phyloP scores from a whole-genome alignment of 2,888 invertebrate species.

The Sinhomidia bicolor region DNA sequence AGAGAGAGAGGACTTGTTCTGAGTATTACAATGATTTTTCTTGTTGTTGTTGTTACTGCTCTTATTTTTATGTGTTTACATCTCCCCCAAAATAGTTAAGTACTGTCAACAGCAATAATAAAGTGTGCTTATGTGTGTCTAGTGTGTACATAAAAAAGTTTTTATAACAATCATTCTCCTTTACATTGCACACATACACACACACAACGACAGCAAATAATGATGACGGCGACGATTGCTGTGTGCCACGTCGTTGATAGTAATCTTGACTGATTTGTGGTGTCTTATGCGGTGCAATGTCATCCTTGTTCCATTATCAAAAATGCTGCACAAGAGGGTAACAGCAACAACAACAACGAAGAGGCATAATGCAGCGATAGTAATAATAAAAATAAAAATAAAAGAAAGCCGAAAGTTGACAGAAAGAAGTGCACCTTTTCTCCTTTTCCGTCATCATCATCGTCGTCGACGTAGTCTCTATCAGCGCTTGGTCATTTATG shows the following conservation, averaged over 20 bases:
- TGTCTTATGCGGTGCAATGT: conserved; percentile 40
- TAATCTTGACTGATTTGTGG: conserved; percentile 40
- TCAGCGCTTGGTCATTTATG: conserved; percentile 37
- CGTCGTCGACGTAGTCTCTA: too few relatives aligned
- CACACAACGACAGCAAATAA: not conserved
- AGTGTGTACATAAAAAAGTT: not conserved
- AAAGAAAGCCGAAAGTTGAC: conserved; percentile 43
- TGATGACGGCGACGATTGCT: not conserved
- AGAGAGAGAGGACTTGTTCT: not conserved
- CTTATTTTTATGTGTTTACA: conserved; percentile 15
- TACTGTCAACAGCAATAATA: not conserved
- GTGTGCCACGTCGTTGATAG: conserved; percentile 14
- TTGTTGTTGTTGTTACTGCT: conserved; percentile 3
- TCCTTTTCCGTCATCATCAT: too few relatives aligned
- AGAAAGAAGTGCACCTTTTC: conserved; percentile 46
- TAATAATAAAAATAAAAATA: not conserved
- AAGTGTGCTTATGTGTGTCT: not conserved
- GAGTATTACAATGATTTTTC: not conserved
- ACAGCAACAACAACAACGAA: not conserved
- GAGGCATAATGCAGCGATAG: not conserved
- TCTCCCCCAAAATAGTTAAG: conserved; percentile 5
- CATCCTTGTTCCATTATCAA: conserved; percentile 37
- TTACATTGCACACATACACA: not conserved
- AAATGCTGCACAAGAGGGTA: conserved; percentile 21
- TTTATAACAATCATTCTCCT: not conserved